Percentiles rank a stretch among this genome's conserved stretches.
Evolutionary conservation across 2,113 vertebrate species (phyloP).

Genomic region (Dolichallabes microphthalmus): DNA sequence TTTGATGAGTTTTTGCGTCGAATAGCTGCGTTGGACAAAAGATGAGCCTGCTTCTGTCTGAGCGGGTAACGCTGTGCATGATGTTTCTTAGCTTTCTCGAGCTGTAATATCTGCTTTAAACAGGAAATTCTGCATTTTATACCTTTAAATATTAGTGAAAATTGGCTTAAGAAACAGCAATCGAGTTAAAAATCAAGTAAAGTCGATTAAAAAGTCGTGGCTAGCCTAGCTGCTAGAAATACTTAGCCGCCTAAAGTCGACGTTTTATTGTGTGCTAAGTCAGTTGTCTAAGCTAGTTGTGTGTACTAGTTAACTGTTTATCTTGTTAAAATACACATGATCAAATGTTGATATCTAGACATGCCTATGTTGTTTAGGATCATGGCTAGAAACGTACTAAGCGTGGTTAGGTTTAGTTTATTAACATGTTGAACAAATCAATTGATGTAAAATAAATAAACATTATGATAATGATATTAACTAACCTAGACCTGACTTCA

Average conservation of each 20-base stretch:
- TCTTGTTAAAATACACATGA: no score
- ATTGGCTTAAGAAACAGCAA: neutral
- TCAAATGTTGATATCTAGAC: neutral
- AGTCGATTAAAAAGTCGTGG: neutral
- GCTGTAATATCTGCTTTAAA: neutral
- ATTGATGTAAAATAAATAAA: neutral
- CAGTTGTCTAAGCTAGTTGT: neutral
- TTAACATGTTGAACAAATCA: neutral
- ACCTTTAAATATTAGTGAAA: no score
- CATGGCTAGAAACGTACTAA: neutral
- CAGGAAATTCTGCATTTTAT: neutral
- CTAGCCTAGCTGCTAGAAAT: neutral
- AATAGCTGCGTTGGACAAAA: conserved; percentile 51
- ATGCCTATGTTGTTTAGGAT: neutral
- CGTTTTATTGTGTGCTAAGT: neutral
- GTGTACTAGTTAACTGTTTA: neutral
- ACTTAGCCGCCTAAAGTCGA: neutral
- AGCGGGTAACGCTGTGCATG: conserved; percentile 60
- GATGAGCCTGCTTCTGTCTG: conserved; percentile 68
- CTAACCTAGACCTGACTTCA: neutral
- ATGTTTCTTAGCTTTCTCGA: neutral
- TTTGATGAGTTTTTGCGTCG: conserved; percentile 33
- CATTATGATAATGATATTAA: neutral
- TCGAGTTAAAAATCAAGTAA: neutral
- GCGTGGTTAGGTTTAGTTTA: neutral